Evolutionary conservation across 2,113 vertebrate species (phyloP).

Genomic region (Pholis gunnellus): DNA sequence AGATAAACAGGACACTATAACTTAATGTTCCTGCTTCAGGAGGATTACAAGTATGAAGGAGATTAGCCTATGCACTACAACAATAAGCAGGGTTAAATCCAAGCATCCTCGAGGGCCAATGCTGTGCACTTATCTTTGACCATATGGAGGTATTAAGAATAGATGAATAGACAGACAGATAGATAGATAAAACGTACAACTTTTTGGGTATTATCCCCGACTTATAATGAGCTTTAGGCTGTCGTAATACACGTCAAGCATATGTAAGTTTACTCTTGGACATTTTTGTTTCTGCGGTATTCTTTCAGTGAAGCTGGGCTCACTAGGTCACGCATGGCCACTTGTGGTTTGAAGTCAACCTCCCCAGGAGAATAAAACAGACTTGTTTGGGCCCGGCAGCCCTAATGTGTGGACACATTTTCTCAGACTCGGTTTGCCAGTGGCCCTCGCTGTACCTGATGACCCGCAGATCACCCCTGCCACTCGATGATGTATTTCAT

Average conservation of each 20-base stretch:
- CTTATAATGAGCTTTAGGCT: constrained; percentile 4
- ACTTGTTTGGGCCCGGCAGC: constrained; percentile 47
- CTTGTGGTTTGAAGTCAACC: constrained; percentile 61
- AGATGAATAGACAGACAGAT: constrained; percentile 31
- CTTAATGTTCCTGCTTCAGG: constrained; percentile 67
- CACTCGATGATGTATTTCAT: constrained; percentile 69
- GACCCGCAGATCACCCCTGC: constrained; percentile 67
- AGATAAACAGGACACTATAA: constrained; percentile 67
- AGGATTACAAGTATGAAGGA: constrained; percentile 78
- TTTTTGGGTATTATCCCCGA: neutral
- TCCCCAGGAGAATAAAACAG: constrained; percentile 66
- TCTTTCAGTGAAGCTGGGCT: constrained; percentile 38
- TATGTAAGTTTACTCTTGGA: constrained; percentile 7
- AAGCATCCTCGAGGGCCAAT: constrained; percentile 54
- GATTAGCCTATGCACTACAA: constrained; percentile 73
- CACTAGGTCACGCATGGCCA: constrained; percentile 55
- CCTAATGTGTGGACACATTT: constrained; percentile 77
- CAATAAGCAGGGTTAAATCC: constrained; percentile 72
- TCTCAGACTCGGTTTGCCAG: constrained; percentile 62
- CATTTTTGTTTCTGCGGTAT: constrained; percentile 26
- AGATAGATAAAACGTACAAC: constrained; percentile 1
- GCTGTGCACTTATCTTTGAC: constrained; percentile 48
- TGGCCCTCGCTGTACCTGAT: constrained; percentile 60
- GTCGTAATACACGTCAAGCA: constrained; percentile 12
- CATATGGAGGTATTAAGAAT: constrained; percentile 40